Base-by-base conservation (phyloP, 2,888 invertebrate genomes). In the Sminthurinus aureus region DNA sequence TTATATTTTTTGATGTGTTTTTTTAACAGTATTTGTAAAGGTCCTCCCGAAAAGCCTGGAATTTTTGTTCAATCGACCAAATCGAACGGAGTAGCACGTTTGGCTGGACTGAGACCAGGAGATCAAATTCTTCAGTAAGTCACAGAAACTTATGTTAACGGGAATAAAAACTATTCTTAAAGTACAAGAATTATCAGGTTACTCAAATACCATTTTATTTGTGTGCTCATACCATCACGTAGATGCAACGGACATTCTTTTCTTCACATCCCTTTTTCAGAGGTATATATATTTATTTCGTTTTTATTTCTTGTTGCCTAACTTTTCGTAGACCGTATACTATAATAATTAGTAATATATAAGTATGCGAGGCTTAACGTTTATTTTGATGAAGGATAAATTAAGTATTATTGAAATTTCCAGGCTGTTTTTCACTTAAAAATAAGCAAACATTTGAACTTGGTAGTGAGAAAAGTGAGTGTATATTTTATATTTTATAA, bases 81-180 rank as follows among this genome's bases (percentile, higher is more conserved):
- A 90, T 96, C 96, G 88, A 95, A 95, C 50, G 96, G 97, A 74
- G 94, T 97, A 83, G 97, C 97, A 0, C 92, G 95, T 77, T 95
- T 96, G 89, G 95, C 96, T 0, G 97, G 97, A 0, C 91, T 98
- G 20, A 93, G 95, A 89, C 95, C 96, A 0, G 97, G 97, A 9
- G 98, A 98, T 90, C 96, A 97, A 91, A 95, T 98, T 86, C 90
- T 97, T 81, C 94, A 94, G n/a, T n/a, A n/a, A n/a, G n/a, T n/a
- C n/a, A n/a, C n/a, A n/a, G n/a, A n/a, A n/a, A n/a, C n/a, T n/a
- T n/a, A n/a, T n/a, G n/a, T n/a, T n/a, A n/a, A n/a, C n/a, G n/a
- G n/a, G n/a, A n/a, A n/a, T n/a, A n/a, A n/a, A n/a, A n/a, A n/a
- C n/a, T n/a, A n/a, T n/a, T n/a, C n/a, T n/a, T n/a, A n/a, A n/a